Evolutionary conservation across 2,797 vertebrate genomes (phyloP), one percentile per base, ranked within the genome.

Genomic region (Pangasius larnaudii): DNA sequence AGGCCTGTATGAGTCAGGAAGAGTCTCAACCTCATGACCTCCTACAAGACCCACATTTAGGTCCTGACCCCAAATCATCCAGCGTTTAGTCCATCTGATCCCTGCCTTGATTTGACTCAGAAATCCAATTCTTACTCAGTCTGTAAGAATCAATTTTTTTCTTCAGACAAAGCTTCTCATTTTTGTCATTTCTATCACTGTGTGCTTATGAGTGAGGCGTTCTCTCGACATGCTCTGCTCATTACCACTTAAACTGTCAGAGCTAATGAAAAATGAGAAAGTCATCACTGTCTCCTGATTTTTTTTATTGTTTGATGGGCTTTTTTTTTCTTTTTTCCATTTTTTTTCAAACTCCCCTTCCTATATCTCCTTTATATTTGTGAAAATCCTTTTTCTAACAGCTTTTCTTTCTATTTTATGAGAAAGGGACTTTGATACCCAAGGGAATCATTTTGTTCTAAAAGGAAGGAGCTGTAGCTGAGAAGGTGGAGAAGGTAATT

Each of bases 211-310:
- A 53, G 16, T 46, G 74, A 87, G 71, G 27, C 4, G 10, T 56
- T 87, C 83, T 84, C 72, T 88, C 88, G 85, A 82, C 81, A 46
- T 87, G 80, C 65, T 85, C 81, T 58, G 49, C 67, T 61, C 63
- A 65, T 89, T 85, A 83, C 63, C 77, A 89, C 87, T 91, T 91
- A 88, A 88, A 80, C 88, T 85, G 82, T 88, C 87, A 91, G 84
- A 58, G 72, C 18, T 39, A 83, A 61, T 88, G 75, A 83, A 87
- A 87, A 87, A 14, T 16, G 5, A 59, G 56, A 85, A 46, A 16
- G 27, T 3, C 75, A 53, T 18, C n/a, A 9, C 49, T 58, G 77
- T 58, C 51, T 58, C 77, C 1, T 7, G 8, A 18, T 16, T 14
- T 22, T 22, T 24, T 75, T 9, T 10, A 51, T 33, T 30, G 27